Base-by-base conservation (phyloP, 2,888 invertebrate species). In the Phaedon cochleariae region DNA sequence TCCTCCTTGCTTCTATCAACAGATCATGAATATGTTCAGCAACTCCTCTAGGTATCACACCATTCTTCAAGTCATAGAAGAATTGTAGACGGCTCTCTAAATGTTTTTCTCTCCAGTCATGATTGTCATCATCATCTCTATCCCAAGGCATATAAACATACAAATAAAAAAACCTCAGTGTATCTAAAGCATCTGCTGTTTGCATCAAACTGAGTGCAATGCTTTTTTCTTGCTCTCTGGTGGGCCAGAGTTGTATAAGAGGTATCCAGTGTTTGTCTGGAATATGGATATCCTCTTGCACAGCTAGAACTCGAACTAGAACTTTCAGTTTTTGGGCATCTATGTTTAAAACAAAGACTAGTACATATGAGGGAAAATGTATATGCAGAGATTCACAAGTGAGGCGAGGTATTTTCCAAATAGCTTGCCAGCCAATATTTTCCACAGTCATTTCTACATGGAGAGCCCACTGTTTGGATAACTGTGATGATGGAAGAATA, bases 61-160 rank as follows among this genome's bases (percentile, higher is more conserved):
- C 86, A 62, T 85, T 85, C 73, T 86, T 86, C 74, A 89, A 82
- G 73, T 89, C 89, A 69, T 86, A 89, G 65, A 85, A 88, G 37
- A 90, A 80, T 57, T 85, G 82, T 26, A 68, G 64, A 21, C 65
- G 48, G 17, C 60, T 68, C 48, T 68, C 85, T 49, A 90, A 80
- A 79, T 89, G 87, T 62, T 84, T 82, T 37, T 81, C 79, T 20
- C 85, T 83, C 89, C 89, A 89, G 76, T 88, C 86, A n/a, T 82
- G 82, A 1, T 85, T 83, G 1, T 87, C 85, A 71, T 89, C 90
- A 62, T 89, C 89, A 60, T 90, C 90, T 48, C 86, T 83, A 70
- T 91, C 90, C 91, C 91, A 91, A 0, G 90, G 90, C 88, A 90
- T 89, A 86, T 90, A 89, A 41, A 91, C 81, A 68, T 90, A 85